Conservation (phyloP, 2,113 vertebrate species). For the Emydocephalus ijimae region DNA sequence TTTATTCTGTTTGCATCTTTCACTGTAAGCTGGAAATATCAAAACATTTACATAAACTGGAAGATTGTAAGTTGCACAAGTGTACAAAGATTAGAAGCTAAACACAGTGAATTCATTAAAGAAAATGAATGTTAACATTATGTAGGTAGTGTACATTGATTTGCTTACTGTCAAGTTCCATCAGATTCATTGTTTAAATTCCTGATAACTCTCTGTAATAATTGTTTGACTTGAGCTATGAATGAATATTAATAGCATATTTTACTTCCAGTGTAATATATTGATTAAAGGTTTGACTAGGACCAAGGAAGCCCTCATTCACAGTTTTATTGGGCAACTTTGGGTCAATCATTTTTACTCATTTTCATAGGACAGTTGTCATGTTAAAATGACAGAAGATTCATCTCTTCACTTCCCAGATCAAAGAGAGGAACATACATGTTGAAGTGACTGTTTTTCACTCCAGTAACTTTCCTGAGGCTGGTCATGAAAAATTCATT, state of each 20-base stretch:
- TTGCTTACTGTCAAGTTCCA: not conserved
- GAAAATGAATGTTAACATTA: not conserved
- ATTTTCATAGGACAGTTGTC: not conserved
- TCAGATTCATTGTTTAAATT: not conserved
- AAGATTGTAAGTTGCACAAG: constrained; percentile 26
- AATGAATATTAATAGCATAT: not conserved
- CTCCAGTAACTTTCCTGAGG: not conserved
- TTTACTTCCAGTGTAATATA: not conserved
- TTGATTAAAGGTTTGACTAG: not conserved
- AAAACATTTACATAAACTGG: constrained; percentile 42
- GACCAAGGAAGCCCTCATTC: not conserved
- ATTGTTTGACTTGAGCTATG: constrained; percentile 13
- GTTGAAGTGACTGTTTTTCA: not conserved
- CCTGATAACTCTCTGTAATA: not conserved
- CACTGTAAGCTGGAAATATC: constrained; percentile 51
- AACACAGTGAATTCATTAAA: constrained; percentile 19
- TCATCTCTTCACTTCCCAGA: not conserved
- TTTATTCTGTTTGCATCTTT: constrained; percentile 6
- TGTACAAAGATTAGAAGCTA: constrained; percentile 21
- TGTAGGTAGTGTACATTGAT: not conserved
- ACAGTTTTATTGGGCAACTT: not conserved
- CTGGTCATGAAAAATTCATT: not conserved
- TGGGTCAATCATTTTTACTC: not conserved
- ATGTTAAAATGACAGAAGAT: not conserved
- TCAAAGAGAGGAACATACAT: not conserved